phyloP scores from a whole-genome alignment of 2,113 vertebrate species.

The Takifugu bimaculatus region DNA sequence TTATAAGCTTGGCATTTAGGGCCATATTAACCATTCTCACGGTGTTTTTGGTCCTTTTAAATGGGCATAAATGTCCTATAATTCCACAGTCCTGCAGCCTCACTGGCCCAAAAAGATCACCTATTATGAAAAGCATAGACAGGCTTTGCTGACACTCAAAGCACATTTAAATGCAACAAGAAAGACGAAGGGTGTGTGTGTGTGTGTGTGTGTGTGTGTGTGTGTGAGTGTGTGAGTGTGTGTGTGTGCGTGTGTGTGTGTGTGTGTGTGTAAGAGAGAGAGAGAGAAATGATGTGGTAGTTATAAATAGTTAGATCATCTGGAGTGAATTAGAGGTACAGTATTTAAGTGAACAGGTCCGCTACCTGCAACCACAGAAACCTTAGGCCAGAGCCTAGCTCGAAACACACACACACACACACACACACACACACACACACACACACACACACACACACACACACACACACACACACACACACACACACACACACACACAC shows the following conservation, averaged over 20 bases:
- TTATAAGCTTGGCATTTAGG: slow-evolving; percentile 57
- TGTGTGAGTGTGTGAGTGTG: slow-evolving; percentile 18
- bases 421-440: slow-evolving; percentile 18
- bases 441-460: slow-evolving; percentile 7
- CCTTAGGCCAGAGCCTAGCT: slow-evolving; percentile 42
- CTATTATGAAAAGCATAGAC: slow-evolving; percentile 29
- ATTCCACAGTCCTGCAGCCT: slow-evolving; percentile 31
- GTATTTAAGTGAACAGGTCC: slow-evolving; percentile 71
- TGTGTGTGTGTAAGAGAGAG: slow-evolving; percentile 13
- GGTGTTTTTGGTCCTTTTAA: slow-evolving; percentile 43
- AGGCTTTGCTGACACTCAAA: slow-evolving; percentile 44
- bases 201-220: slow-evolving; percentile 26
- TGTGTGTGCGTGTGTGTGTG: slow-evolving; percentile 9
- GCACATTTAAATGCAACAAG: slow-evolving; percentile 25
- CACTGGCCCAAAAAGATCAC: slow-evolving; percentile 18
- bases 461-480: no score
- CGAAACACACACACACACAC: slow-evolving; percentile 19
- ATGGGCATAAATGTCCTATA: slow-evolving; percentile 57
- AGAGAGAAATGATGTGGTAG: slow-evolving; percentile 12
- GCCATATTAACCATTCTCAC: slow-evolving; percentile 55
- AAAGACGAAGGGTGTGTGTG: slow-evolving; percentile 10
- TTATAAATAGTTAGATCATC: slow-evolving; percentile 70
- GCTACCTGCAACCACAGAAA: slow-evolving; percentile 68
- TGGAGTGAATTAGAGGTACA: slow-evolving; percentile 63
- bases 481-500: no score